Percentiles rank a stretch among this genome's conserved stretches.
Evolutionary conservation across 2,113 vertebrate species (phyloP).

Genomic region (Indicator maculatus): DNA sequence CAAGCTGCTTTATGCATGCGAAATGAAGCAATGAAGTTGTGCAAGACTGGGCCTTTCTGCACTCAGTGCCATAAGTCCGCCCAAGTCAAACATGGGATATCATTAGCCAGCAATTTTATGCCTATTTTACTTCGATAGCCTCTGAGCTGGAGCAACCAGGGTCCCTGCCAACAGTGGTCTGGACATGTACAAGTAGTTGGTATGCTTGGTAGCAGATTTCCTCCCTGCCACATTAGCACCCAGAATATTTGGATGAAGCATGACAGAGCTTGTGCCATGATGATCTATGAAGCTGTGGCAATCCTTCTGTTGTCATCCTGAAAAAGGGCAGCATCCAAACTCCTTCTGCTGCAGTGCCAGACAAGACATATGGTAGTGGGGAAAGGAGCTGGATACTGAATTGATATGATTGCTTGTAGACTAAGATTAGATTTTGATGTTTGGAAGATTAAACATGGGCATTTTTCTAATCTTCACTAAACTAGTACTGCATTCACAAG

Average conservation of each 20-base stretch:
- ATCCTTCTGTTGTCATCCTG: background rate
- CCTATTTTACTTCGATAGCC: background rate
- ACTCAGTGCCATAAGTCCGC: background rate
- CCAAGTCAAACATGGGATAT: background rate
- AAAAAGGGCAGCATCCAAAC: background rate
- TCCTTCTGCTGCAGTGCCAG: background rate
- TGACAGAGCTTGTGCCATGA: background rate
- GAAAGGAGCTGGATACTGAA: background rate
- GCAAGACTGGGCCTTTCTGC: background rate
- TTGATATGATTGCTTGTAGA: too few relatives aligned
- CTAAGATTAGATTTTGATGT: too few relatives aligned
- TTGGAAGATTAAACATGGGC: too few relatives aligned
- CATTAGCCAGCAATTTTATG: background rate
- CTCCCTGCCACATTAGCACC: background rate
- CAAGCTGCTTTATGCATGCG: background rate
- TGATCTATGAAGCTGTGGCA: background rate
- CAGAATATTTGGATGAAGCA: background rate
- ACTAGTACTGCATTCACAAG: too few relatives aligned
- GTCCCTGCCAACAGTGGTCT: background rate
- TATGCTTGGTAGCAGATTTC: background rate
- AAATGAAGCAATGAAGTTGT: background rate
- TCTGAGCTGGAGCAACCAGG: background rate
- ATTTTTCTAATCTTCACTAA: too few relatives aligned
- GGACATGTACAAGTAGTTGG: accelerated
- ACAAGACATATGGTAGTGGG: background rate